Conservation (phyloP, 1,140 invertebrate genomes). For the Caenorhabditis latens region DNA sequence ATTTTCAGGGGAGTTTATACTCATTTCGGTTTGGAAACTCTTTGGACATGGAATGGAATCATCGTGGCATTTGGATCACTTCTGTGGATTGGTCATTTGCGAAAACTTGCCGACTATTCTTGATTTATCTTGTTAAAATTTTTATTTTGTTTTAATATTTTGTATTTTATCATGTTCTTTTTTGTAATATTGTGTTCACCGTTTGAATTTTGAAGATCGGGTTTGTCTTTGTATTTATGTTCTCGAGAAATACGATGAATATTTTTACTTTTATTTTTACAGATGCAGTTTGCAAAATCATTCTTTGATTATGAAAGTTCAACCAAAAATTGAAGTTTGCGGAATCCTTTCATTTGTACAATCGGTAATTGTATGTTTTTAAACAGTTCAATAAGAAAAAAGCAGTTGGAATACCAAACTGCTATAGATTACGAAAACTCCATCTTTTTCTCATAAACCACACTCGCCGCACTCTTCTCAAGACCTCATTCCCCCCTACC, state of each 20-base stretch:
- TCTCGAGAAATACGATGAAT: not conserved
- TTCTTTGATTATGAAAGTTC: too few species aligned
- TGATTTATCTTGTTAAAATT: not conserved
- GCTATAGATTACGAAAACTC: too few species aligned
- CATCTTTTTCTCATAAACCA: not conserved
- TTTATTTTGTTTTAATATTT: too few species aligned
- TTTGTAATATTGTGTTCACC: not conserved
- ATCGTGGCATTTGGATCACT: constrained; percentile 20
- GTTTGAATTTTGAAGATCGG: constrained; percentile 4
- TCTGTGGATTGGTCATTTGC: constrained; percentile 7
- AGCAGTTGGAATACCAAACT: too few species aligned
- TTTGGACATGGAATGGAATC: constrained; percentile 54
- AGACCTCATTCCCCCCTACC: not conserved
- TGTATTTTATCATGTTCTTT: not conserved
- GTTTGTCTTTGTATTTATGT: constrained; percentile 6
- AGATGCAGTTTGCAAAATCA: too few species aligned
- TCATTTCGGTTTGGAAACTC: constrained; percentile 23
- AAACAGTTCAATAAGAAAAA: too few species aligned
- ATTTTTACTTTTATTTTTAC: not conserved
- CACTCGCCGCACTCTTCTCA: not conserved
- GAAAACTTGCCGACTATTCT: not conserved
- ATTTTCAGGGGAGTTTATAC: constrained; percentile 51
- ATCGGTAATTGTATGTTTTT: too few species aligned
- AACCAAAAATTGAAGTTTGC: too few species aligned
- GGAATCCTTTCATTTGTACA: too few species aligned